Percentiles rank a stretch among this genome's conserved stretches.
phyloP scores from a whole-genome alignment of 2,888 invertebrate genomes.

The Parnassius glacialis region DNA sequence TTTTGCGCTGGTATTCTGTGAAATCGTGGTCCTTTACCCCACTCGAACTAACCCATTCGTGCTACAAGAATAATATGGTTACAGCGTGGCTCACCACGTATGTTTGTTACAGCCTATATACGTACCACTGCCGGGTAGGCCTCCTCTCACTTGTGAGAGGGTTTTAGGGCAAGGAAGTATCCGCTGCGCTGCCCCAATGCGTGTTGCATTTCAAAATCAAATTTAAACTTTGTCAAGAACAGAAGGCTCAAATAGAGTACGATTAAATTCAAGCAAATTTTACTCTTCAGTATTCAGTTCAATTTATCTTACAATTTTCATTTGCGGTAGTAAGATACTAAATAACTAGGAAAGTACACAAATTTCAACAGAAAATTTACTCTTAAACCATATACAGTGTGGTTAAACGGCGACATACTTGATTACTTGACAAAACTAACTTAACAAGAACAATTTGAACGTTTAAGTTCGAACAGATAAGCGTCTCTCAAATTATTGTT shows the following conservation, averaged over 20 bases:
- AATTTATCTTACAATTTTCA: conserved; percentile 29
- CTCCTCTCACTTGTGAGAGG: too few relatives aligned
- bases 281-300: conserved; percentile 1
- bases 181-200: too few relatives aligned
- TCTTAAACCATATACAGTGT: conserved; percentile 39
- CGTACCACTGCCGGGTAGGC: too few relatives aligned
- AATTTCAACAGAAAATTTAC: conserved; percentile 37
- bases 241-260: conserved; percentile 5
- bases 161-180: too few relatives aligned
- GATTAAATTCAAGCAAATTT: conserved; percentile 21
- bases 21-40: not conserved
- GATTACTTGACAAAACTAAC: conserved; percentile 46
- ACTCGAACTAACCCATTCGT: too few relatives aligned
- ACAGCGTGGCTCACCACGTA: too few relatives aligned
- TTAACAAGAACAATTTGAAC: conserved; percentile 55
- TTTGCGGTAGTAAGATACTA: conserved; percentile 22
- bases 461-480: conserved; percentile 55
- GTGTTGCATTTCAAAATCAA: conserved; percentile 1
- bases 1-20: too few relatives aligned
- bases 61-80: too few relatives aligned
- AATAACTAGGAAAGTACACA: conserved; percentile 31
- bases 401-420: conserved; percentile 42
- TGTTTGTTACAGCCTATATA: too few relatives aligned
- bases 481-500: conserved; percentile 48
- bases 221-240: conserved; percentile 14